Conservation (phyloP, 2,797 vertebrate species). For the Chiloscyllium punctatum region DNA sequence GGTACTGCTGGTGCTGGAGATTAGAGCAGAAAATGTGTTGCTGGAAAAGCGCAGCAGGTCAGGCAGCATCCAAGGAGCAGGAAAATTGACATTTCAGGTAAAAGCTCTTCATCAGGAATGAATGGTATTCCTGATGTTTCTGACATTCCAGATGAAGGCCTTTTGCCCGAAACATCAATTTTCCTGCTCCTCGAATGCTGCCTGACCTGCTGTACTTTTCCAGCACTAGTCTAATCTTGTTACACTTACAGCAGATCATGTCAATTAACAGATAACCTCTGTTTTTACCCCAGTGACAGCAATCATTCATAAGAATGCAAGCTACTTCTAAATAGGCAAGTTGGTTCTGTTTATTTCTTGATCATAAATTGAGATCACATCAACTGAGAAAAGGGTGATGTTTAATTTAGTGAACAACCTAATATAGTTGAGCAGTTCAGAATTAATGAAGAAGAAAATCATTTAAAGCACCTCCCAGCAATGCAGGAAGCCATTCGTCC, state of each 20-base stretch:
- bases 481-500: neutral
- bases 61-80: no score
- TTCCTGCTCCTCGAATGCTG: no score
- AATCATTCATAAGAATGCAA: neutral
- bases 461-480: neutral
- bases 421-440: neutral
- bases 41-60: no score
- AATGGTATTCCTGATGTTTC: no score
- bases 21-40: no score
- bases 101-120: no score
- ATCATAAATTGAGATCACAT: neutral
- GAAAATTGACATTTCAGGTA: no score
- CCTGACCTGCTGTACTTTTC: no score
- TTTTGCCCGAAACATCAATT: no score
- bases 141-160: no score
- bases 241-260: neutral
- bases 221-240: neutral
- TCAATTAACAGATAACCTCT: neutral
- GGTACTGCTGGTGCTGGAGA: no score
- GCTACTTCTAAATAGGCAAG: neutral
- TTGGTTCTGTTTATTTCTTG: neutral
- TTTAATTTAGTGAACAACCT: neutral
- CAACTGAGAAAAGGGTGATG: neutral
- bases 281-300: neutral
- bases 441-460: neutral